Conservation (phyloP, 2,888 invertebrate species). For the Muschampia plurimacula region DNA sequence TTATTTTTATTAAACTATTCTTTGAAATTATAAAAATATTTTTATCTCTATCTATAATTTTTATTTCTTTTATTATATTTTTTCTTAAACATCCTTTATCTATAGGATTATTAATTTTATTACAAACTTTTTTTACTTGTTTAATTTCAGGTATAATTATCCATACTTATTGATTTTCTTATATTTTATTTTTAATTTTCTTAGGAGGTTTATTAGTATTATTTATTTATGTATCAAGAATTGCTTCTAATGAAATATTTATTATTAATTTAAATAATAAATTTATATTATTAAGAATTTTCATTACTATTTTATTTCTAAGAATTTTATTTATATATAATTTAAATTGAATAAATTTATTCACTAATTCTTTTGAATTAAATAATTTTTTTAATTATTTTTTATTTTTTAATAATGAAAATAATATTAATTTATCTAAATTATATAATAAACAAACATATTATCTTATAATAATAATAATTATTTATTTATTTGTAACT, state of each 20-base stretch:
- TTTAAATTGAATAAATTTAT: conserved; percentile 64
- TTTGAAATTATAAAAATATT: conserved; percentile 76
- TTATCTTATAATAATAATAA: conserved; percentile 80
- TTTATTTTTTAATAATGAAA: conserved; percentile 74
- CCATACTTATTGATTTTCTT: conserved; percentile 85
- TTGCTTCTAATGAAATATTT: conserved; percentile 87
- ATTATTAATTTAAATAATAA: conserved; percentile 57
- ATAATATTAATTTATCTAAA: conserved; percentile 81
- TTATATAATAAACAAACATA: conserved; percentile 81
- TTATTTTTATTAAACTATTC: conserved; percentile 88
- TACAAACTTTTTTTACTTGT: conserved; percentile 80
- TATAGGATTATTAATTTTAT: conserved; percentile 82
- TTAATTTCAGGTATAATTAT: conserved; percentile 77
- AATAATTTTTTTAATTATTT: conserved; percentile 56
- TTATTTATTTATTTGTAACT: conserved; percentile 86
- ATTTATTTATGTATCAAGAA: conserved; percentile 88
- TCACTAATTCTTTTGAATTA: conserved; percentile 54
- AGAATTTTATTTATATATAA: conserved; percentile 55
- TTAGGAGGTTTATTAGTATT: conserved; percentile 87
- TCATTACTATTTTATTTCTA: conserved; percentile 52
- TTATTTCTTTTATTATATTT: conserved; percentile 60
- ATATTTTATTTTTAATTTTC: conserved; percentile 87
- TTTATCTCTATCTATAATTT: conserved; percentile 67
- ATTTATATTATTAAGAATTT: conserved; percentile 54
- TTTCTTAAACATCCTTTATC: conserved; percentile 79